Evolutionary conservation across 2,888 invertebrate species (phyloP).

Genomic region (Cosmorhoe ocellata): DNA sequence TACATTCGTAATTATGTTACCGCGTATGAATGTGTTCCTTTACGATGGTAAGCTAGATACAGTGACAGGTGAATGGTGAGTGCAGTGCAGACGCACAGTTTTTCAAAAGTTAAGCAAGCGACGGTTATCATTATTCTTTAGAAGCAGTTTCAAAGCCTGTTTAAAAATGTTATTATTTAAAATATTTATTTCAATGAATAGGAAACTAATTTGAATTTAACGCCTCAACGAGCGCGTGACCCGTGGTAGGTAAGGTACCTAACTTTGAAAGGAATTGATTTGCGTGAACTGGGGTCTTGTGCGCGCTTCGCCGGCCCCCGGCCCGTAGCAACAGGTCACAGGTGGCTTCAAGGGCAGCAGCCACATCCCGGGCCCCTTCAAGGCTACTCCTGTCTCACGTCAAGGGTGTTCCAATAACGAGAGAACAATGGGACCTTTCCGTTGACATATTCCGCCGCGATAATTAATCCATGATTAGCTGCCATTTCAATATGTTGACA

Average conservation of each 20-base stretch:
- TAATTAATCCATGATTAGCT: no score
- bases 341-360: slow-evolving; percentile 5
- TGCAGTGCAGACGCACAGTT: no score
- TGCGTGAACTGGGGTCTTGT: slow-evolving; percentile 1
- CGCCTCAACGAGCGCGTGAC: not conserved
- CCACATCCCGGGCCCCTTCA: slow-evolving; percentile 5
- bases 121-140: no score
- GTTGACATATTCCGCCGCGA: not conserved
- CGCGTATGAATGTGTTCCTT: no score
- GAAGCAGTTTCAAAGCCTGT: not conserved
- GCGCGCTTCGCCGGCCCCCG: slow-evolving; percentile 1
- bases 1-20: no score
- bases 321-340: slow-evolving; percentile 19
- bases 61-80: no score
- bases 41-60: no score
- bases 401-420: slow-evolving; percentile 1
- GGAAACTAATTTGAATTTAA: not conserved
- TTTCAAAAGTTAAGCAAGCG: no score
- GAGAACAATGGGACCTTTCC: not conserved
- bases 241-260: not conserved
- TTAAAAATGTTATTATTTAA: not conserved
- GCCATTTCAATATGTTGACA: no score
- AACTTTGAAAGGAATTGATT: no score
- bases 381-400: slow-evolving; percentile 3
- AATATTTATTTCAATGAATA: not conserved